A percentile compares a stretch with the other conserved stretches of the same genome.
Evolutionary conservation across 2,888 invertebrate species (phyloP).

Genomic region (Mantis religiosa): DNA sequence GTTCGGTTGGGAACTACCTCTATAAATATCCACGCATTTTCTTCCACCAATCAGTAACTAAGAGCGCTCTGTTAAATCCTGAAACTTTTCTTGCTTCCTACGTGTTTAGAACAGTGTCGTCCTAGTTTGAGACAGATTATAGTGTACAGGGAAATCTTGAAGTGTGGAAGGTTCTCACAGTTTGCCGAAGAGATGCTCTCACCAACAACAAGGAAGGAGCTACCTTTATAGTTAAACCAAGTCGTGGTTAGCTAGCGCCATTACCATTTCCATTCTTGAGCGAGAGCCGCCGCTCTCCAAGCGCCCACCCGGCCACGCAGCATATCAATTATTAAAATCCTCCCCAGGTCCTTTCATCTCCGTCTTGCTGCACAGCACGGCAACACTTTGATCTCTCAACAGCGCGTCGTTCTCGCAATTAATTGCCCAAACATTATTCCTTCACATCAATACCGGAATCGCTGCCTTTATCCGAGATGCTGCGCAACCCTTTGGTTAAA

Average conservation of each 20-base stretch:
- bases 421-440: background rate
- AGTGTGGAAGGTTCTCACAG: no score
- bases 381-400: background rate
- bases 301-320: background rate
- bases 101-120: no score
- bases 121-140: no score
- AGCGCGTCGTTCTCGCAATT: background rate
- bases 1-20: no score
- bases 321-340: background rate
- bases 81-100: no score
- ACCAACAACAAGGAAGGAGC: background rate
- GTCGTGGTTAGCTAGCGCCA: background rate
- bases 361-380: background rate
- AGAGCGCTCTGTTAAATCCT: no score
- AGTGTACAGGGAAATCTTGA: no score
- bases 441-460: background rate
- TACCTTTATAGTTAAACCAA: background rate
- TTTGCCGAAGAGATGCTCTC: background rate
- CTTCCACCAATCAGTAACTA: no score
- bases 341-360: background rate
- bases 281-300: background rate
- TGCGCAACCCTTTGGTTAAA: background rate
- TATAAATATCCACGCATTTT: no score
- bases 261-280: background rate
- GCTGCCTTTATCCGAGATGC: background rate